Evolutionary conservation across 64 coral and sea anemone species (phyloP), one percentile per base, ranked within the genome.

Genomic region (Pocillopora verrucosa): DNA sequence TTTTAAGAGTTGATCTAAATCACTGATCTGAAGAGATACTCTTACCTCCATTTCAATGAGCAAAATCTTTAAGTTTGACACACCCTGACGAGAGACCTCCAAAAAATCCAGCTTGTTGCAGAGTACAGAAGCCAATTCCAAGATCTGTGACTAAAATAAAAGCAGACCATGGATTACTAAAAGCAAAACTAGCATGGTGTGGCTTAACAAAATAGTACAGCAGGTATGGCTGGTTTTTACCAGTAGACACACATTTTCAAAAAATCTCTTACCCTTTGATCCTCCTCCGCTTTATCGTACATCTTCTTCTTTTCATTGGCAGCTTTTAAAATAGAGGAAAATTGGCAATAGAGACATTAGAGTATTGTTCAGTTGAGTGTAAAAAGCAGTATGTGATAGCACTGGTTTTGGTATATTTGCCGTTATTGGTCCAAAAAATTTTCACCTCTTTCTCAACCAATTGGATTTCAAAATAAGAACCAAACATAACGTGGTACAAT

Each of bases 41-140:
- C 87, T 80, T 75, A 96, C 94, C 87, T 96, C 94, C 87, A 96
- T 81, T 89, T 96, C 94, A 93, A 96, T 90, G 75, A 88, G 79
- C 74, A 96, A 74, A 90, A 92, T 67, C 59, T 96, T 91, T 41
- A 96, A 81, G 13, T 70, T 89, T 15, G 94, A 76, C 56, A 96
- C 74, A n/a, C 75, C 94, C 64, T 87, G 77, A 59, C 88, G 77
- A 15, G 94, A 92, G 16, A 96, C 67, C 34, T 96, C 87, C 37
- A 96, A 74, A 72, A 96, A 96, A 76, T 92, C 87, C 81, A 96
- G 79, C 62, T 96, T 96, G 59, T 96, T 96, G 25, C 68, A 86
- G 37, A 96, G 82, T n/a, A 89, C 68, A 58, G 94, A 87, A 41
- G 91, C 89, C 16, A 93, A 60, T 11, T 89, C 94, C 38, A 96